A percentile compares a stretch with the other conserved stretches of the same genome.
phyloP scores from a whole-genome alignment of 2,113 vertebrate genomes.

The Malaclemys terrapin region DNA sequence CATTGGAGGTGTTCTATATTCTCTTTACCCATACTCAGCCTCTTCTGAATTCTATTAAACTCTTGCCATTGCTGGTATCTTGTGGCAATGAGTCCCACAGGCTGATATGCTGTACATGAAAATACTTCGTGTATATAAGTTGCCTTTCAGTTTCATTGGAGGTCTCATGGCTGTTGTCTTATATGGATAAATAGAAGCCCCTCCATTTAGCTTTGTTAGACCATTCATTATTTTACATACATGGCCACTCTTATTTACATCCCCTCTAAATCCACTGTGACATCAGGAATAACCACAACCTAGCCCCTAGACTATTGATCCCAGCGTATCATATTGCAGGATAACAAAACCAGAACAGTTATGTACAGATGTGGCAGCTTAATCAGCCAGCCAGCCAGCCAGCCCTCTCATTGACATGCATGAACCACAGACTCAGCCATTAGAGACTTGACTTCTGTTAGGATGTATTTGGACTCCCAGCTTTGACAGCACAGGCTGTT shows the following conservation, averaged over 20 bases:
- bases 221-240: background rate
- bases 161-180: background rate
- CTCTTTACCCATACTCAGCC: background rate
- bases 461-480: background rate
- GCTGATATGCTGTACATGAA: background rate
- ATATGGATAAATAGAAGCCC: background rate
- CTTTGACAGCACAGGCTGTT: background rate
- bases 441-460: background rate
- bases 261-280: background rate
- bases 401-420: background rate
- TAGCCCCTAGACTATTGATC: background rate
- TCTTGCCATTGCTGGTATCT: background rate
- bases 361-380: background rate
- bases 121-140: background rate
- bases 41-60: background rate
- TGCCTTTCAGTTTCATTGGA: background rate
- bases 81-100: background rate
- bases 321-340: background rate
- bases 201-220: background rate
- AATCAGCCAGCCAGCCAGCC: background rate
- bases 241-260: background rate
- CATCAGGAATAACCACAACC: background rate
- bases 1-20: background rate
- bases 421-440: background rate
- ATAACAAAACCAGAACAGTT: background rate